phyloP scores from a whole-genome alignment of 2,797 vertebrate species.

The Dallia pectoralis region DNA sequence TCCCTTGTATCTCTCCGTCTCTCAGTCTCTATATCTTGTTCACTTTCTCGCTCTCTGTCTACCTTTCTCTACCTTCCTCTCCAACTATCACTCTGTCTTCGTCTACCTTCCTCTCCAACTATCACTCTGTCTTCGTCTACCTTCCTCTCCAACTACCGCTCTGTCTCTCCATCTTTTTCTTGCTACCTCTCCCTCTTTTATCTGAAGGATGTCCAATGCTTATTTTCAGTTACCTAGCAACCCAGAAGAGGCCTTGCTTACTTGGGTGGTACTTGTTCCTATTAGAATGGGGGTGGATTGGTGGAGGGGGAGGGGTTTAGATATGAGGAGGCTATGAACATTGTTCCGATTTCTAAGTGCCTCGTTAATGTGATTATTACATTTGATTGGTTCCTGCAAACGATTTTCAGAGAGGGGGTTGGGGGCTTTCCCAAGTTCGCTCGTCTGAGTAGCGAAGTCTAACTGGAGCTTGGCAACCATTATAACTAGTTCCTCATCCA shows the following conservation, averaged over 20 bases:
- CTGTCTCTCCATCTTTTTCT: slow-evolving; percentile 14
- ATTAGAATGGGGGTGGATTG: slow-evolving; percentile 41
- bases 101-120: neutral
- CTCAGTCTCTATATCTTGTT: no score
- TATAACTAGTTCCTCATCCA: neutral
- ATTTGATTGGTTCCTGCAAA: neutral
- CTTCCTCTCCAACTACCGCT: neutral
- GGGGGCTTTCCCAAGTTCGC: neutral
- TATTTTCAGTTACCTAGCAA: slow-evolving; percentile 75
- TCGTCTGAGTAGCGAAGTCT: slow-evolving; percentile 12
- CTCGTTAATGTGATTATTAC: slow-evolving; percentile 25
- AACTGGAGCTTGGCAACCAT: slow-evolving; percentile 2
- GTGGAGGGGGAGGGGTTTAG: neutral
- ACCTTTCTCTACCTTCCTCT: no score
- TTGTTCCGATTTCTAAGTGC: slow-evolving; percentile 47
- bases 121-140: neutral
- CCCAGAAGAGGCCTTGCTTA: slow-evolving; percentile 60
- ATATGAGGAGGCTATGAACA: no score
- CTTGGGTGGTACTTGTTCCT: slow-evolving; percentile 49
- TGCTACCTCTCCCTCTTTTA: slow-evolving; percentile 19
- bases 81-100: no score
- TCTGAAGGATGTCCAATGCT: slow-evolving; percentile 51
- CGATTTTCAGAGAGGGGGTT: neutral
- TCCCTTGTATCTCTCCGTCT: neutral
- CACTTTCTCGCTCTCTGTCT: no score